phyloP scores from a whole-genome alignment of 2,797 vertebrate species.

The Benthosema pterotum region DNA sequence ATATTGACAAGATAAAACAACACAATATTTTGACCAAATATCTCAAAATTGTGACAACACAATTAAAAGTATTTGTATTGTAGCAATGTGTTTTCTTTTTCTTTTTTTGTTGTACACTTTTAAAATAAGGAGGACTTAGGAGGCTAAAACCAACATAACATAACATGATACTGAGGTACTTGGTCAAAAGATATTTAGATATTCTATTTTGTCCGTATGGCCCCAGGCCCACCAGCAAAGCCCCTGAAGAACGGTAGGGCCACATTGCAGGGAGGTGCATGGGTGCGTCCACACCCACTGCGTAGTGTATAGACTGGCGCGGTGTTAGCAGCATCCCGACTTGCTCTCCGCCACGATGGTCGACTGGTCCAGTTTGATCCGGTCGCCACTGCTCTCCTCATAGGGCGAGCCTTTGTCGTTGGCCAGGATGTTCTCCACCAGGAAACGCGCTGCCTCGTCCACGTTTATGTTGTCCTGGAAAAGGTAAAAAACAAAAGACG shows the following conservation, averaged over 20 bases:
- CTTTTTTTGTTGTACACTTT: no score
- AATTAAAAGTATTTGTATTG: no score
- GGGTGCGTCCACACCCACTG: constrained; percentile 29
- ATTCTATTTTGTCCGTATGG: no score
- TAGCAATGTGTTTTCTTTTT: no score
- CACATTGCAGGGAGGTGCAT: constrained; percentile 19
- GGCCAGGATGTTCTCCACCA: constrained; percentile 93
- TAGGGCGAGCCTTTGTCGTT: constrained; percentile 88
- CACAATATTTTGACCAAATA: no score
- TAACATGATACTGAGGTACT: no score
- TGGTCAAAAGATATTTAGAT: no score
- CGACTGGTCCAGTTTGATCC: constrained; percentile 88
- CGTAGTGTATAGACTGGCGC: constrained; percentile 38
- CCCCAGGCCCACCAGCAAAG: background rate
- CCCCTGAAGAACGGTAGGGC: constrained; percentile 34
- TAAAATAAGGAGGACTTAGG: no score
- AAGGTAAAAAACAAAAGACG: constrained; percentile 30
- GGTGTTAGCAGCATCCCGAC: constrained; percentile 91
- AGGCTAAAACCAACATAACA: no score
- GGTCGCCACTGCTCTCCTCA: constrained; percentile 89
- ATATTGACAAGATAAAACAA: no score
- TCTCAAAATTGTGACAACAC: no score
- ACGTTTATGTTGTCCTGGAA: constrained; percentile 95
- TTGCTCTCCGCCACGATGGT: constrained; percentile 87
- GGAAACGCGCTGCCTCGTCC: constrained; percentile 93